A percentile compares a stretch with the other conserved stretches of the same genome.
Evolutionary conservation across 2,888 invertebrate genomes (phyloP).

Genomic region (Sminthurinus aureus): DNA sequence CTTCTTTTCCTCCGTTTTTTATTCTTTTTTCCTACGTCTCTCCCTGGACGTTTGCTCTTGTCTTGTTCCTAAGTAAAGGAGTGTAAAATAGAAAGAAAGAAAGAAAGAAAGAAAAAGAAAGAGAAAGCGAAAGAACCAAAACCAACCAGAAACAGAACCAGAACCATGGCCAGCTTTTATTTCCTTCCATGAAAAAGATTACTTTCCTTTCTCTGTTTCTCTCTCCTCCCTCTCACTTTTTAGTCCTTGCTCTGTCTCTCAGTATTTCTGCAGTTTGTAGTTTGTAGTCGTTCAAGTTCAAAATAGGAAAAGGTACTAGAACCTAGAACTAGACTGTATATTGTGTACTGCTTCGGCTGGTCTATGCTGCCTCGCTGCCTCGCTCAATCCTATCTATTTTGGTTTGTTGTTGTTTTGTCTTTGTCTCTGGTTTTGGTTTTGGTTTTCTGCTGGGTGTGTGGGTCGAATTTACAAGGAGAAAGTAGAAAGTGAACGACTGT

Average conservation of each 20-base stretch:
- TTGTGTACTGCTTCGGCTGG: too few species aligned
- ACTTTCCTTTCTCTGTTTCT: slow-evolving; percentile 36
- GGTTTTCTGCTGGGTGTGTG: neutral
- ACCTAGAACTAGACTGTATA: too few species aligned
- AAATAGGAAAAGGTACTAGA: too few species aligned
- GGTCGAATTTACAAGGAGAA: slow-evolving; percentile 1
- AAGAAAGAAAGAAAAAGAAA: neutral
- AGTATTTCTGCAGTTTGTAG: neutral
- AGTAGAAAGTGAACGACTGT: neutral
- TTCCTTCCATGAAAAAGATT: slow-evolving; percentile 38
- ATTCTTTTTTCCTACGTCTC: neutral
- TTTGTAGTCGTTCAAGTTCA: neutral
- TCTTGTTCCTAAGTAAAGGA: neutral
- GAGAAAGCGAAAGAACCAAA: neutral
- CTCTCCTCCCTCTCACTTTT: slow-evolving; percentile 10
- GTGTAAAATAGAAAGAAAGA: neutral
- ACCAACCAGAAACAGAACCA: too few species aligned
- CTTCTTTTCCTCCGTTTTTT: slow-evolving; percentile 11
- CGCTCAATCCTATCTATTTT: slow-evolving; percentile 1
- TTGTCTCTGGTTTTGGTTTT: too few species aligned
- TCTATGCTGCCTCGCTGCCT: too few species aligned
- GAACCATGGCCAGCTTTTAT: slow-evolving; percentile 13
- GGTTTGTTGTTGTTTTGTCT: neutral
- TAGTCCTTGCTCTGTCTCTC: neutral
- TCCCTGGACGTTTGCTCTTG: slow-evolving; percentile 22